These are phyloP conservation scores for Petromus typicus DNA, from an alignment of 2,113 vertebrate species.

Conservation along the genomic window DNA sequence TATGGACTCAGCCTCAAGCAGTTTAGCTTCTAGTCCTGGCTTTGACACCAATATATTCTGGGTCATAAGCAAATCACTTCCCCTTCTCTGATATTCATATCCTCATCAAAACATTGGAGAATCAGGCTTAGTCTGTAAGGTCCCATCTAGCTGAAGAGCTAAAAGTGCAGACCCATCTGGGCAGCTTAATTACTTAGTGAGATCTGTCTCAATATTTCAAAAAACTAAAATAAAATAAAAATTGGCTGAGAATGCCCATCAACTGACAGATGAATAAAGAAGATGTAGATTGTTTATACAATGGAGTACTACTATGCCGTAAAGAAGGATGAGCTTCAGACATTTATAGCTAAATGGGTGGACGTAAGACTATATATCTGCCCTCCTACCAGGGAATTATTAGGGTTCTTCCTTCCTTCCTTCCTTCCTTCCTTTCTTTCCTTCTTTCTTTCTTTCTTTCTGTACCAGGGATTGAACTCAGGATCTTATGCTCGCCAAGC, in stretches of 20 bases:
- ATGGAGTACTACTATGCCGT: too few species aligned
- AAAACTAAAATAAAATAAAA: background rate
- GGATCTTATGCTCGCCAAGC: too few species aligned
- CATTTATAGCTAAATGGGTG: too few species aligned
- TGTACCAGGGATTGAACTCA: too few species aligned
- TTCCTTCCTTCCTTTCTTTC: too few species aligned
- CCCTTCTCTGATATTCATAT: slow-evolving; percentile 29
- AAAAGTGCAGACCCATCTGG: background rate
- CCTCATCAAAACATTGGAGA: background rate
- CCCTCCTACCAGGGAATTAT: too few species aligned
- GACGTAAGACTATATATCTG: too few species aligned
- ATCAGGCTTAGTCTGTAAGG: slow-evolving; percentile 1
- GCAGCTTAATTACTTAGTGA: background rate
- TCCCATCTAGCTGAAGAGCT: background rate
- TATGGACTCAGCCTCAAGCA: slow-evolving; percentile 12
- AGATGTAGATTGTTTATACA: too few species aligned
- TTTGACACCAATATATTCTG: slow-evolving; percentile 35
- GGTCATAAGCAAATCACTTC: slow-evolving; percentile 46
- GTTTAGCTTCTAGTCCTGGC: background rate
- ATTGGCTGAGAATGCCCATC: background rate
- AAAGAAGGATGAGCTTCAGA: too few species aligned
- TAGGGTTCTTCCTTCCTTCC: too few species aligned
- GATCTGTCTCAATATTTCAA: background rate
- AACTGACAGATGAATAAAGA: too few species aligned
- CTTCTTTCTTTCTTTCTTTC: too few species aligned